Evolutionary conservation across 2,888 invertebrate species (phyloP).

Genomic region (Unio pictorum): DNA sequence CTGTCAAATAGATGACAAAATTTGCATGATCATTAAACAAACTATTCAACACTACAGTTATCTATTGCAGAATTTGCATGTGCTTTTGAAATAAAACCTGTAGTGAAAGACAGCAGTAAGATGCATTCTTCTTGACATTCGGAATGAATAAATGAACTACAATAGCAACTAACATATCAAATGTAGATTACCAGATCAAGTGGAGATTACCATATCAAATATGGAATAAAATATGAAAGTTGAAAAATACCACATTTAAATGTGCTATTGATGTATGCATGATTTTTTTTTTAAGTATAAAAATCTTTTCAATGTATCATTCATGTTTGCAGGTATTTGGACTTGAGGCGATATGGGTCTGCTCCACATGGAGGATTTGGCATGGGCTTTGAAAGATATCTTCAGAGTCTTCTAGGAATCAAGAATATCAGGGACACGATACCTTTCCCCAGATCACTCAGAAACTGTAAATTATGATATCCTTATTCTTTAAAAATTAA

Average conservation of each 20-base stretch:
- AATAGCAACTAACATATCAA: too few relatives aligned
- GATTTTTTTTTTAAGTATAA: not conserved
- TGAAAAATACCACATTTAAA: not conserved
- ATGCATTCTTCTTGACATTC: too few relatives aligned
- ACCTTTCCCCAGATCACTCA: constrained; percentile 85
- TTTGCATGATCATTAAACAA: too few relatives aligned
- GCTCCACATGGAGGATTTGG: constrained; percentile 96
- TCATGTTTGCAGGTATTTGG: constrained; percentile 82
- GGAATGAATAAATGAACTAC: too few relatives aligned
- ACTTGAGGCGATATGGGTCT: constrained; percentile 89
- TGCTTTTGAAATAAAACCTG: too few relatives aligned
- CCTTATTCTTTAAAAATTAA: not conserved
- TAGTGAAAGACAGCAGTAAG: too few relatives aligned
- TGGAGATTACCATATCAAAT: too few relatives aligned
- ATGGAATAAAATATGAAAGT: too few relatives aligned
- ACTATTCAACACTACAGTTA: too few relatives aligned
- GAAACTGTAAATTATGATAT: constrained; percentile 49
- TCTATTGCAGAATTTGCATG: too few relatives aligned
- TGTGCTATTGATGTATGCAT: not conserved
- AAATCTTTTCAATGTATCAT: not conserved
- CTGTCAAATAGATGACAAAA: too few relatives aligned
- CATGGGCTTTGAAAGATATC: constrained; percentile 92
- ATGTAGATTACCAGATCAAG: too few relatives aligned
- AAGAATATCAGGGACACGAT: constrained; percentile 93
- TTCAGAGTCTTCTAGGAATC: constrained; percentile 87